Conservation (phyloP, 2,888 invertebrate genomes). For the Pheosia tremula region DNA sequence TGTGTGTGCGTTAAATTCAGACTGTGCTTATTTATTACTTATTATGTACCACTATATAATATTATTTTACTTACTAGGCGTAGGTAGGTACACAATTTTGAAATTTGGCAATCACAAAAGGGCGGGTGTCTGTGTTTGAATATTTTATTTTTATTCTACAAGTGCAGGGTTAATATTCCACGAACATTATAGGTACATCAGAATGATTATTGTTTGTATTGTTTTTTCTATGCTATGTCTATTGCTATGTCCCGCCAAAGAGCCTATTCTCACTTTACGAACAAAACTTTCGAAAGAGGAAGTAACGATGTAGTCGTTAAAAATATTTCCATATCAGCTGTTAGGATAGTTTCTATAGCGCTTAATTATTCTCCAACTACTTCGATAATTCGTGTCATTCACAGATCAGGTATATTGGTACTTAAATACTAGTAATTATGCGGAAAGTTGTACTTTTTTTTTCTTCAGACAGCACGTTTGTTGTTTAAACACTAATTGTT, state of each 20-base stretch:
- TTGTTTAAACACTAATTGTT: not conserved
- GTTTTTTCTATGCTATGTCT: no score
- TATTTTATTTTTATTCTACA: no score
- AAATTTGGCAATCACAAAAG: no score
- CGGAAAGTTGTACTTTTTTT: not conserved
- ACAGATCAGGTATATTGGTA: not conserved
- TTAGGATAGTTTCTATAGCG: not conserved
- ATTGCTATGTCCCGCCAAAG: no score
- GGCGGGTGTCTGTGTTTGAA: no score
- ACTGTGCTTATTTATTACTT: not conserved
- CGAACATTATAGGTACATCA: no score
- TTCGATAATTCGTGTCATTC: not conserved
- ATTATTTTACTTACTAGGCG: not conserved
- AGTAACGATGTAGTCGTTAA: not conserved
- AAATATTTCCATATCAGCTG: not conserved
- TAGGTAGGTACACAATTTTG: not conserved
- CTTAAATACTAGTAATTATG: not conserved
- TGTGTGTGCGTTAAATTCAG: not conserved
- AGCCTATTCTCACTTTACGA: no score
- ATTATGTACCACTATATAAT: not conserved
- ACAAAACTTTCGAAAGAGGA: no score
- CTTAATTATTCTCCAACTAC: not conserved
- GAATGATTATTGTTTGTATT: no score
- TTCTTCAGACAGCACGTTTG: not conserved
- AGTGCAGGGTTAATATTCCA: no score